phyloP scores from a whole-genome alignment of 2,113 vertebrate species.

The Theropithecus gelada region DNA sequence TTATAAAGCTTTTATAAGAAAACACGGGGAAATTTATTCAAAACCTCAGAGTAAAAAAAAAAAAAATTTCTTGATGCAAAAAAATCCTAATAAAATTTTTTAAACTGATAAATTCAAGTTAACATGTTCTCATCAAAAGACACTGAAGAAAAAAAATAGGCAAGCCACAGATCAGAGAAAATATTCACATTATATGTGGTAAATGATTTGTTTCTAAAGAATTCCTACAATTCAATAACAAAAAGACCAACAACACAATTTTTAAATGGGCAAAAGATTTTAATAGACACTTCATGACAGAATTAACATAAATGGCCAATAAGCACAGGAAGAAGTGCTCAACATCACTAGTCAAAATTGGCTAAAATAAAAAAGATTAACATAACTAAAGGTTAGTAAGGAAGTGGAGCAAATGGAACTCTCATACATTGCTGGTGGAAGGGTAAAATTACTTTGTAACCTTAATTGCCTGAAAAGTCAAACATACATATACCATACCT shows the following conservation, averaged over 20 bases:
- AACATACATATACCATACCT: not conserved
- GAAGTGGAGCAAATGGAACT: not conserved
- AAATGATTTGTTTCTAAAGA: not conserved
- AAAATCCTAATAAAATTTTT: not conserved
- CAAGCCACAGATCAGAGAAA: not conserved
- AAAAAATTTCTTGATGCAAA: not conserved
- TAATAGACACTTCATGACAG: not conserved
- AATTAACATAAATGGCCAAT: not conserved
- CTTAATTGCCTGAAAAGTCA: not conserved
- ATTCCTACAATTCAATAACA: not conserved
- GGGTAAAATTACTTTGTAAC: not conserved
- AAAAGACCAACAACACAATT: not conserved
- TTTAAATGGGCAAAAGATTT: not conserved
- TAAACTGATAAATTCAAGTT: not conserved
- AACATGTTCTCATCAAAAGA: not conserved
- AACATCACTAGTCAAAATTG: not conserved
- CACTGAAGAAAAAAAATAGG: not conserved
- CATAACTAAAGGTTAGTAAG: not conserved
- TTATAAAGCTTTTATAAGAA: not conserved
- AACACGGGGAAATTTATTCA: not conserved
- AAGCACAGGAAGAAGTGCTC: not conserved
- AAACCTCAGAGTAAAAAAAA: not conserved
- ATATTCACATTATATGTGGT: not conserved
- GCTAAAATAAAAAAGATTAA: not conserved
- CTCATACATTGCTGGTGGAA: not conserved